Evolutionary conservation across 2,113 vertebrate species (phyloP).

Genomic region (Caretta caretta): DNA sequence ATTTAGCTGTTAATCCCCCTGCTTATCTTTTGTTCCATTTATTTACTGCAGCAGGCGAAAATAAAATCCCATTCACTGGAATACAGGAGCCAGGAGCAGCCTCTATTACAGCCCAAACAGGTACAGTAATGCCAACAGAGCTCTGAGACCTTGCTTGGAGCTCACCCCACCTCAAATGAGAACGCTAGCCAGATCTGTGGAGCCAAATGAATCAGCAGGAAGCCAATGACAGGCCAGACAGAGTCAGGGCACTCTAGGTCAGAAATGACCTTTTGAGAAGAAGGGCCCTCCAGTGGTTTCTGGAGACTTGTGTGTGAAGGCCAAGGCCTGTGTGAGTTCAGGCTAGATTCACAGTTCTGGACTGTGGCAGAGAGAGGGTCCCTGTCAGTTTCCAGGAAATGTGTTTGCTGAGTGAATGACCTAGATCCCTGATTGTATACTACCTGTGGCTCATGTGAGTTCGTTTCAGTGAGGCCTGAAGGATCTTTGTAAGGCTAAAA

Average conservation of each 20-base stretch:
- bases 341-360: not conserved
- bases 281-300: not conserved
- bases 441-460: conserved; percentile 56
- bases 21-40: conserved; percentile 44
- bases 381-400: conserved; percentile 3
- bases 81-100: conserved; percentile 88
- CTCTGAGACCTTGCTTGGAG: not conserved
- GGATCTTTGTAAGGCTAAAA: conserved; percentile 9
- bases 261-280: conserved; percentile 32
- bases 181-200: not conserved
- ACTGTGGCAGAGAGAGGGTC: not conserved
- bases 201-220: conserved; percentile 46
- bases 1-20: conserved; percentile 29
- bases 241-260: conserved; percentile 31
- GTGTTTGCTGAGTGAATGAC: conserved; percentile 38
- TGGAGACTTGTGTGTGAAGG: not conserved
- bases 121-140: conserved; percentile 68
- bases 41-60: conserved; percentile 85
- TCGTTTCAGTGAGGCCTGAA: conserved; percentile 41
- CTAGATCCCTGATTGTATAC: conserved; percentile 28
- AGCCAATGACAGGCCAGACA: conserved; percentile 37
- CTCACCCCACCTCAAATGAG: not conserved
- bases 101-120: conserved; percentile 93
- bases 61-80: conserved; percentile 92
- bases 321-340: not conserved